Evolutionary conservation across 2,888 invertebrate species (phyloP), one percentile per base, ranked within the genome.

Genomic region (Dysmachus trigonus): DNA sequence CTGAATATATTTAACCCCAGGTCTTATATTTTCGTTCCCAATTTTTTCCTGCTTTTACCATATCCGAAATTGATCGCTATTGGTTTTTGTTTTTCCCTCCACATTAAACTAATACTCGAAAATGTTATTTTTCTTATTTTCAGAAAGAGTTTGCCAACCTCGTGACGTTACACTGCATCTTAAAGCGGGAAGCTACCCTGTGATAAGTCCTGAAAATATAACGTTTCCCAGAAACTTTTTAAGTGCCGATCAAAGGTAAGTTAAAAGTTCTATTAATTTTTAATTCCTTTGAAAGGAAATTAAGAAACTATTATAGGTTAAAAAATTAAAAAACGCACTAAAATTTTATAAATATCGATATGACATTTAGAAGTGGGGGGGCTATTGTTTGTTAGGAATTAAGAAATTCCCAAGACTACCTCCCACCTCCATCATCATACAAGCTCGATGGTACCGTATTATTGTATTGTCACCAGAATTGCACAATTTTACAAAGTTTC

Each of bases 171-270:
- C 95, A 88, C 92, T 95, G 89, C 94, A 95, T 90, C 91, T 98
- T 85, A 97, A 97, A 90, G 94, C 95, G 88, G 96, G 96, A 18
- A 95, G 97, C 76, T 95, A 96, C 89, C 97, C 98, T 30, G 95
- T 97, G 3, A 95, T 97, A 87, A 95, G 95, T 90, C 96, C 97
- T 1, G 96, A 97, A 90, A 96, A 96, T 87, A 95, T 96, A 73
- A 93, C 94, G 76, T 96, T 96, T 90, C 96, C 96, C 0, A 94
- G 94, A 86, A 93, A 94, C 88, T 94, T 95, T 89, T 91, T 95
- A 86, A 92, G 93, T 87, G 91, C 93, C 18, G 90, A 91, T 1
- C 91, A 90, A 84, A 91, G 92, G 92, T 92, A 88, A 89, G 88
- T 88, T 0, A 8, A 76, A 7, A 22, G 8, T 1, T 31, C 10